Percentiles rank a stretch among this genome's conserved stretches.
Conservation (phyloP, 2,888 invertebrate genomes). For the Alloscopus bannaensis region DNA sequence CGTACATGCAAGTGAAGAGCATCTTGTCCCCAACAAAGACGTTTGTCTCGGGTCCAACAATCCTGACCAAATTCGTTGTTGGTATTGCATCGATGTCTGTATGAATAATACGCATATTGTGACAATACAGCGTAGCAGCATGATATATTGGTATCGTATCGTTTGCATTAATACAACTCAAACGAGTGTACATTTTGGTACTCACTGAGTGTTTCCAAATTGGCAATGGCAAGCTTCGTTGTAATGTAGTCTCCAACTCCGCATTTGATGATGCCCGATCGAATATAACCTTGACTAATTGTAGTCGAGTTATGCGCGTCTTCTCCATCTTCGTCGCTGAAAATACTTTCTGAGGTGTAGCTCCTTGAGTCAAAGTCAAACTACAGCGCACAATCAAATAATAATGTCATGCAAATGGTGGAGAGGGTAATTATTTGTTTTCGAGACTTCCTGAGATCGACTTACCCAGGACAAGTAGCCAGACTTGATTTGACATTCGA, state of each 20-base stretch:
- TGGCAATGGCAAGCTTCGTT: constrained; percentile 64
- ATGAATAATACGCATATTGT: neutral
- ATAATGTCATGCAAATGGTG: neutral
- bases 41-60: constrained; percentile 66
- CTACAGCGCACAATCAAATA: constrained; percentile 20
- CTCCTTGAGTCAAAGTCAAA: constrained; percentile 62
- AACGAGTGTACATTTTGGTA: neutral
- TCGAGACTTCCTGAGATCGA: too few relatives aligned
- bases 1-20: constrained; percentile 67
- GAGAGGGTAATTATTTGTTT: neutral
- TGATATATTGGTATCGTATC: too few relatives aligned
- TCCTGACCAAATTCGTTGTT: constrained; percentile 55
- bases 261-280: constrained; percentile 65
- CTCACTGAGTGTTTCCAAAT: constrained; percentile 65
- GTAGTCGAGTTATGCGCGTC: constrained; percentile 55
- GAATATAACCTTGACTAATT: constrained; percentile 64
- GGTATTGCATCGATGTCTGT: constrained; percentile 64
- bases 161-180: neutral
- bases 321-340: constrained; percentile 64
- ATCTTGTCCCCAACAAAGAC: constrained; percentile 68
- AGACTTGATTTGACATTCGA: constrained; percentile 67
- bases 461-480: constrained; percentile 57
- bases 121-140: neutral
- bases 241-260: constrained; percentile 63
- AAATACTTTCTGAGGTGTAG: constrained; percentile 61